Evolutionary conservation across 2,888 invertebrate genomes (phyloP).

Genomic region (Hoplodrina blanda): DNA sequence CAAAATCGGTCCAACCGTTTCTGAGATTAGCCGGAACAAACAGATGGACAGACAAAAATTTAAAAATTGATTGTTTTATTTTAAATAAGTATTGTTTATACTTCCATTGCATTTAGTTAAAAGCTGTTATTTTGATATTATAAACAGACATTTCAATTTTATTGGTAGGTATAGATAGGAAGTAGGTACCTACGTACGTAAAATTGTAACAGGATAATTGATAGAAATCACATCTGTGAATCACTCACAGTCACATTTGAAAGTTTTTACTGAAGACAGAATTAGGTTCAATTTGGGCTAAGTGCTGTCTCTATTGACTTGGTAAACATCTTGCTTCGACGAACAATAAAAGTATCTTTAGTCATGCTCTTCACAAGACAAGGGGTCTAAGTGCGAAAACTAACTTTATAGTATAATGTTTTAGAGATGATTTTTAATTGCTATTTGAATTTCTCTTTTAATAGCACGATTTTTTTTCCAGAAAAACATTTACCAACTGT

Average conservation of each 20-base stretch:
- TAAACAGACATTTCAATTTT: too few species aligned
- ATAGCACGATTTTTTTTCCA: background rate
- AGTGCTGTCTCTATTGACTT: slow-evolving; percentile 21
- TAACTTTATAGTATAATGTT: background rate
- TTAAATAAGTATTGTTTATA: too few species aligned
- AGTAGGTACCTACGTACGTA: background rate
- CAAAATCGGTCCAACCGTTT: too few species aligned
- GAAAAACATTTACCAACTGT: background rate
- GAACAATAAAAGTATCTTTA: slow-evolving; percentile 17
- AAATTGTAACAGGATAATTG: slow-evolving; percentile 31
- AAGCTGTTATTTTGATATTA: too few species aligned
- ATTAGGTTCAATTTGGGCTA: slow-evolving; percentile 34
- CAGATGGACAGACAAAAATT: too few species aligned
- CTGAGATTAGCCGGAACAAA: too few species aligned
- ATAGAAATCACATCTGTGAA: slow-evolving; percentile 17
- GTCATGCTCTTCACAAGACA: background rate
- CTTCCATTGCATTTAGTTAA: too few species aligned
- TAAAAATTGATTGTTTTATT: too few species aligned
- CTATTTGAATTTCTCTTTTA: background rate
- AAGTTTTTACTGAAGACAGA: slow-evolving; percentile 17
- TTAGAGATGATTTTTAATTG: background rate
- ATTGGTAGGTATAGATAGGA: background rate
- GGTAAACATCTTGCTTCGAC: slow-evolving; percentile 8
- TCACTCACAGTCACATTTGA: slow-evolving; percentile 19
- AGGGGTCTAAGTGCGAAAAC: background rate